These are phyloP conservation scores for Tachina grossa DNA, from an alignment of 2,888 invertebrate genomes.

Conservation along the genomic window DNA sequence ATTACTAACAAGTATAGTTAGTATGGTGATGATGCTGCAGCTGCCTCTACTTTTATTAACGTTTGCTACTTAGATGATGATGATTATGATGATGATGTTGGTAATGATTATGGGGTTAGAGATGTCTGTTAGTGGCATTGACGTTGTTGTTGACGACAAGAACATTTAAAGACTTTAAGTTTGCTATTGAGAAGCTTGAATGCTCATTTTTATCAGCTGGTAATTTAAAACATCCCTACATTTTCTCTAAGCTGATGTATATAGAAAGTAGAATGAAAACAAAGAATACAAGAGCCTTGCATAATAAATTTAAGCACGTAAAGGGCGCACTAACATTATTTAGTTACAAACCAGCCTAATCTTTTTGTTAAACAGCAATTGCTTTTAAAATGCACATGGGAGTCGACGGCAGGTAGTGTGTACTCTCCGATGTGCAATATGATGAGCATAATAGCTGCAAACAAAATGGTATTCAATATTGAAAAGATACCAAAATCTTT, in stretches of 20 bases:
- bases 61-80: background rate
- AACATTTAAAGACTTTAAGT: slow-evolving; percentile 11
- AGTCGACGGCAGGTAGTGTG: slow-evolving; percentile 23
- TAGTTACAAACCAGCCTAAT: slow-evolving; percentile 52
- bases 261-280: slow-evolving; percentile 25
- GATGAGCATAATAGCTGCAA: slow-evolving; percentile 20
- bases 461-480: slow-evolving; percentile 48
- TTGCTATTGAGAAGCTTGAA: slow-evolving; percentile 37
- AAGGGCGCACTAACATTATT: slow-evolving; percentile 56
- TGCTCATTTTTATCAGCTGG: slow-evolving; percentile 54
- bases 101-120: background rate
- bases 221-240: slow-evolving; percentile 24
- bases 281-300: slow-evolving; percentile 12
- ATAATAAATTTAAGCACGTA: slow-evolving; percentile 67
- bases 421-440: slow-evolving; percentile 2
- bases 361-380: slow-evolving; percentile 51
- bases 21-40: slow-evolving; percentile 26
- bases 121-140: slow-evolving; percentile 24
- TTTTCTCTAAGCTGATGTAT: slow-evolving; percentile 23
- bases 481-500: slow-evolving; percentile 46
- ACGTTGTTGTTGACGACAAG: slow-evolving; percentile 5
- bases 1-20: slow-evolving; percentile 57
- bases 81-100: background rate
- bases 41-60: background rate
- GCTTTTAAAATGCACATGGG: slow-evolving; percentile 60